Conservation (phyloP, 2,113 vertebrate genomes). For the Helogale parvula region DNA sequence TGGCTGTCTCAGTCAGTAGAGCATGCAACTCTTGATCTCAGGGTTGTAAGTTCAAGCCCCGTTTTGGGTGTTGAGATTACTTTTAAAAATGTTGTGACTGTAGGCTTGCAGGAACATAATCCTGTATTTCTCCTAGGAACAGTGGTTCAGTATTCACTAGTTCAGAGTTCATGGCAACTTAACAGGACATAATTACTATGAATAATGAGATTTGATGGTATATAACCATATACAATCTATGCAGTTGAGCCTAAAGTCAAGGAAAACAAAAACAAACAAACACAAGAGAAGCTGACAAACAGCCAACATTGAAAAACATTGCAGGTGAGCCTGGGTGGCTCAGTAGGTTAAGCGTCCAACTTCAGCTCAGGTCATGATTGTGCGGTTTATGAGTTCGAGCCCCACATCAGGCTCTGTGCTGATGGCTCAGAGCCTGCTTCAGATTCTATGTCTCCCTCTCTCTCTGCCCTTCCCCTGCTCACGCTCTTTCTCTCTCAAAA, state of each 20-base stretch:
- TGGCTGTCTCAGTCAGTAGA: neutral
- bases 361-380: no score
- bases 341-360: no score
- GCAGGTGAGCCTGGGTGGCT: no score
- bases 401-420: no score
- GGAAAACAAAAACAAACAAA: constrained; percentile 76
- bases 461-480: no score
- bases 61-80: neutral
- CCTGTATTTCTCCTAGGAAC: neutral
- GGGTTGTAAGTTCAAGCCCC: neutral
- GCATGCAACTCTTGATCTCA: neutral
- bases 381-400: no score
- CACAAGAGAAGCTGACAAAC: constrained; percentile 53
- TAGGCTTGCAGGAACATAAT: neutral
- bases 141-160: neutral
- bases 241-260: constrained; percentile 74
- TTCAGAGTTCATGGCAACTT: neutral
- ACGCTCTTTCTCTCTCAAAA: no score
- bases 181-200: neutral
- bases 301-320: constrained; percentile 51
- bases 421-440: no score
- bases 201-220: neutral
- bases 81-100: neutral
- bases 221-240: constrained; percentile 78
- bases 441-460: no score